A percentile compares a stretch with the other conserved stretches of the same genome.
Conservation (phyloP, 2,113 vertebrate species). For the Pelobates fuscus region DNA sequence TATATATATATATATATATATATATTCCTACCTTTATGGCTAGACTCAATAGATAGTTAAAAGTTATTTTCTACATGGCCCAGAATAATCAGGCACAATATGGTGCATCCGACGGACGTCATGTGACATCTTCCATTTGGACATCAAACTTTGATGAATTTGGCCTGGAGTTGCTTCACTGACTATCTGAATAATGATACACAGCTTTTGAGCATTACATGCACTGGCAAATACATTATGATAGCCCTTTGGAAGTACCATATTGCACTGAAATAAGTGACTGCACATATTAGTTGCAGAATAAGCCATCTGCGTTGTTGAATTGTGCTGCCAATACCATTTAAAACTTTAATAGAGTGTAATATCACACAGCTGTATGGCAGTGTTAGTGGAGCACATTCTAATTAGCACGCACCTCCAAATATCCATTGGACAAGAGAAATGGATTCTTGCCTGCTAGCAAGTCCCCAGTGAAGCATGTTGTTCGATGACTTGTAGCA, state of each 20-base stretch:
- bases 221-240: background rate
- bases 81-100: background rate
- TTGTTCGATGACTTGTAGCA: background rate
- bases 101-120: background rate
- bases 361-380: constrained; percentile 30
- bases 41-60: no score
- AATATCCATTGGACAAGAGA: background rate
- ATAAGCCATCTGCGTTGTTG: constrained; percentile 7
- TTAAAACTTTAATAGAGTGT: constrained; percentile 26
- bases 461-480: background rate
- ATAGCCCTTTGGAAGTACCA: background rate
- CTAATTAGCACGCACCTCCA: background rate
- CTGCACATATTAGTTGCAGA: background rate
- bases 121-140: background rate
- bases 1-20: no score
- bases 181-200: background rate
- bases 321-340: background rate
- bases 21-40: no score
- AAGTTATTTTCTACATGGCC: no score
- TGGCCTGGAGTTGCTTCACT: background rate
- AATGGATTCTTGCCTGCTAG: background rate
- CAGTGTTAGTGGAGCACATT: background rate
- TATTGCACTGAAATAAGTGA: background rate
- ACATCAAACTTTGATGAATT: background rate
- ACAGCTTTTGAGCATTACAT: background rate